These are phyloP conservation scores for Poeciliopsis turrubarensis DNA, from an alignment of 2,113 vertebrate species.

Conservation along the genomic window DNA sequence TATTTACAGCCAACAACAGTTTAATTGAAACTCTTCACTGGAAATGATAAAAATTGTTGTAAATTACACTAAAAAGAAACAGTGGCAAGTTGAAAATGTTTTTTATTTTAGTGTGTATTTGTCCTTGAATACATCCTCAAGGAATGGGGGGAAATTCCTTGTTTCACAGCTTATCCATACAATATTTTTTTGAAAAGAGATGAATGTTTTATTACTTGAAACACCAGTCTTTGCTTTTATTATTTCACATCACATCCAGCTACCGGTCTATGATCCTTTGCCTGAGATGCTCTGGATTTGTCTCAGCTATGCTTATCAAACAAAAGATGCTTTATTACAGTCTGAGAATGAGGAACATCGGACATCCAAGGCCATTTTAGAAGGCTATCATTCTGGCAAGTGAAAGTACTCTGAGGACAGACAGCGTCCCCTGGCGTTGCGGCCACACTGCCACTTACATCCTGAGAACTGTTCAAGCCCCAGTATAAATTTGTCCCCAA, in stretches of 20 bases:
- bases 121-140: not conserved
- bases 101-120: not conserved
- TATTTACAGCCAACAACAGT: slow-evolving; percentile 50
- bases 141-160: slow-evolving; percentile 7
- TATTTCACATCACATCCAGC: slow-evolving; percentile 39
- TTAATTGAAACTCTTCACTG: slow-evolving; percentile 36
- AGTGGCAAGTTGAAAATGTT: slow-evolving; percentile 28
- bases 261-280: slow-evolving; percentile 35
- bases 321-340: slow-evolving; percentile 65
- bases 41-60: slow-evolving; percentile 43
- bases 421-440: slow-evolving; percentile 69
- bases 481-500: slow-evolving; percentile 33
- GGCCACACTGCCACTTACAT: slow-evolving; percentile 49
- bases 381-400: slow-evolving; percentile 60
- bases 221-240: slow-evolving; percentile 36
- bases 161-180: slow-evolving; percentile 68
- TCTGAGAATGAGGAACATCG: slow-evolving; percentile 48
- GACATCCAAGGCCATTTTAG: slow-evolving; percentile 34
- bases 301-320: slow-evolving; percentile 52
- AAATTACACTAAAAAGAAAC: slow-evolving; percentile 51
- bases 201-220: slow-evolving; percentile 58
- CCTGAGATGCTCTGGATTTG: slow-evolving; percentile 49
- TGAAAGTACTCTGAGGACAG: slow-evolving; percentile 53
- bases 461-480: slow-evolving; percentile 43
- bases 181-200: slow-evolving; percentile 64